A percentile compares a stretch with the other conserved stretches of the same genome.
phyloP scores from a whole-genome alignment of 2,797 vertebrate genomes.

The Sebastes kiyomatsui region DNA sequence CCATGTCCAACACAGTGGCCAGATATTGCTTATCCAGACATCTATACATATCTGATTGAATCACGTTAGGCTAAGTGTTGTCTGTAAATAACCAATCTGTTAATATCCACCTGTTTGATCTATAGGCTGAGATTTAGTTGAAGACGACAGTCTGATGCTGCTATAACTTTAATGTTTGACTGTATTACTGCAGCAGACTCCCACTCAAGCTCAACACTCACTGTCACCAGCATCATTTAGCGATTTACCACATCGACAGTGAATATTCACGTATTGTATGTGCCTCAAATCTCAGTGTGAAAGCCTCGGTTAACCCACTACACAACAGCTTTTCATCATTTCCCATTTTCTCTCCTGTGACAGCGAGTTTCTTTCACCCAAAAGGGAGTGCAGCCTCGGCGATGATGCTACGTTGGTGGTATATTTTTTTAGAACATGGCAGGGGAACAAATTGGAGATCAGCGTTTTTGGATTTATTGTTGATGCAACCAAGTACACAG shows the following conservation, averaged over 20 bases:
- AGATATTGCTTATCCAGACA: neutral
- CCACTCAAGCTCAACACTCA: neutral
- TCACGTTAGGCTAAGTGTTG: neutral
- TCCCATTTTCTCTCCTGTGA: too few relatives aligned
- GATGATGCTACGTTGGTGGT: too few relatives aligned
- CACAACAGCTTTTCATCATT: too few relatives aligned
- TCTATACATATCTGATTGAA: neutral
- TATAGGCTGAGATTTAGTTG: neutral
- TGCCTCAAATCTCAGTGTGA: neutral
- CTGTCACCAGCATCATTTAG: neutral
- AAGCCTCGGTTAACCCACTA: neutral
- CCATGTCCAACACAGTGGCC: neutral
- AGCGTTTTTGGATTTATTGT: neutral
- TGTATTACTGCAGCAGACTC: neutral
- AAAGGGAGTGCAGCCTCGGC: too few relatives aligned
- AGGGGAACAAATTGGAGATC: neutral
- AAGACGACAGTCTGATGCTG: neutral
- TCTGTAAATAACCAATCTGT: neutral
- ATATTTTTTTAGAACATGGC: neutral
- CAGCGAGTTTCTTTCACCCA: too few relatives aligned
- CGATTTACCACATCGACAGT: neutral
- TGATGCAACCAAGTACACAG: neutral
- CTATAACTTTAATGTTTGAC: neutral
- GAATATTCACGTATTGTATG: neutral
- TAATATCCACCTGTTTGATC: neutral